Conservation (phyloP, 2,888 invertebrate genomes). For the Seira ritae region DNA sequence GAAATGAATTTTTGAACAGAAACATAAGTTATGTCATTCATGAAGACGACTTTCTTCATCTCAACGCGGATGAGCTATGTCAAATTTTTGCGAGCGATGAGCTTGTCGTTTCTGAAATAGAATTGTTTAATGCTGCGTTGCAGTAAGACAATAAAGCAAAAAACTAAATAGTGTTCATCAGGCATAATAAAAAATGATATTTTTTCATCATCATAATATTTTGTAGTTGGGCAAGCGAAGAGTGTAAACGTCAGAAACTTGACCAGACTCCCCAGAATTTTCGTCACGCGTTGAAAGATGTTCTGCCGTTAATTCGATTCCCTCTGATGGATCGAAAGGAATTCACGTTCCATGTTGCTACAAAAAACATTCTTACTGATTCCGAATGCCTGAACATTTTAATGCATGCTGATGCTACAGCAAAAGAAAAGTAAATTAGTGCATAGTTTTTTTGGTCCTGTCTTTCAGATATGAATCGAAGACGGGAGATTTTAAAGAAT, state of each 20-base stretch:
- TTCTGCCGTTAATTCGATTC: slow-evolving; percentile 64
- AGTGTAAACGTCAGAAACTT: slow-evolving; percentile 65
- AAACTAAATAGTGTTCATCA: too few species aligned
- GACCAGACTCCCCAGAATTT: slow-evolving; percentile 58
- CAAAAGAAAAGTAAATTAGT: slow-evolving; percentile 61
- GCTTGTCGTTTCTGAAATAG: slow-evolving; percentile 56
- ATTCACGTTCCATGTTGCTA: slow-evolving; percentile 65
- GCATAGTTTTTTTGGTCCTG: too few species aligned
- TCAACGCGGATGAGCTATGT: slow-evolving; percentile 57
- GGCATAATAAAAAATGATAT: too few species aligned
- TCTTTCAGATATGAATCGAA: too few species aligned
- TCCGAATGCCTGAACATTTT: slow-evolving; percentile 62
- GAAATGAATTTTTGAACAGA: slow-evolving; percentile 26
- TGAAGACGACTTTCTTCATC: slow-evolving; percentile 62
- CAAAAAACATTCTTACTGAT: slow-evolving; percentile 63
- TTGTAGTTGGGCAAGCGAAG: slow-evolving; percentile 65
- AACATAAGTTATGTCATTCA: slow-evolving; percentile 65
- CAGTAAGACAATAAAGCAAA: slow-evolving; percentile 31
- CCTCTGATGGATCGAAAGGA: slow-evolving; percentile 64
- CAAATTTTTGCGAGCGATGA: slow-evolving; percentile 63
- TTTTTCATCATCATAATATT: neutral
- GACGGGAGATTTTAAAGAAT: too few species aligned
- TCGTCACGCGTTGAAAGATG: slow-evolving; percentile 56
- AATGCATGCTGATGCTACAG: slow-evolving; percentile 60
- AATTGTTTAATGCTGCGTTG: slow-evolving; percentile 59